Base-by-base conservation (phyloP, 2,113 vertebrate species). In the Mustela nigripes region DNA sequence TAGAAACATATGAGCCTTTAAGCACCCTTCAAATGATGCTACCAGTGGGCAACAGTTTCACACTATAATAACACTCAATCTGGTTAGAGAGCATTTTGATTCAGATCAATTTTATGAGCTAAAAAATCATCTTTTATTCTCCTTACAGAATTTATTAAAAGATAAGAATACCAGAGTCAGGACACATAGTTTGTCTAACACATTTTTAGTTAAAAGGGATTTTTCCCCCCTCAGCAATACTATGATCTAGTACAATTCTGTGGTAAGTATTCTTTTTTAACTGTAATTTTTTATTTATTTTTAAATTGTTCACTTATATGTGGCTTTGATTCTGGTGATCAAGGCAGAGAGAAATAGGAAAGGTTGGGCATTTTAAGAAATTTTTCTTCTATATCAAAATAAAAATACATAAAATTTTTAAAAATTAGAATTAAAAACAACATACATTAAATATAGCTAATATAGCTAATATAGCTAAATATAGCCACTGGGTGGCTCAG, bases 91-190 rank as follows among this genome's bases (percentile, higher is more conserved):
- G 93, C 33, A 24, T 31, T 95, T 91, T 67, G 79, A 19, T 93
- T 93, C 19, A 81, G 50, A 80, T 89, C 3, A 80, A 28, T 95
- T 93, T 95, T 24, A 87, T 65, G 28, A 65, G 36, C 87, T 89
- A 94, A 96, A 96, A 15, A 97, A 65, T 53, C 45, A 69, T 62
- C 14, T 95, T 92, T 92, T 91, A 78, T 93, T 89, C 10, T 94
- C 67, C 74, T 81, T 15, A 45, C 86, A 94, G 3, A 4, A 24
- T 56, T 71, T 92, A 89, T 86, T 95, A 87, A 90, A 97, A 90
- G 15, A 33, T 6, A 90, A 78, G 45, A 50, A 80, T 80, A 80
- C 58, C n/a, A 85, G 21, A 95, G 7, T 42, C 26, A 69, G 11
- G 4, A 78, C 84, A 71, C 28, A 73, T 42, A 91, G 81, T 91